Evolutionary conservation across 2,113 vertebrate species (phyloP).

Genomic region (Cyprinodon brontotheroides): DNA sequence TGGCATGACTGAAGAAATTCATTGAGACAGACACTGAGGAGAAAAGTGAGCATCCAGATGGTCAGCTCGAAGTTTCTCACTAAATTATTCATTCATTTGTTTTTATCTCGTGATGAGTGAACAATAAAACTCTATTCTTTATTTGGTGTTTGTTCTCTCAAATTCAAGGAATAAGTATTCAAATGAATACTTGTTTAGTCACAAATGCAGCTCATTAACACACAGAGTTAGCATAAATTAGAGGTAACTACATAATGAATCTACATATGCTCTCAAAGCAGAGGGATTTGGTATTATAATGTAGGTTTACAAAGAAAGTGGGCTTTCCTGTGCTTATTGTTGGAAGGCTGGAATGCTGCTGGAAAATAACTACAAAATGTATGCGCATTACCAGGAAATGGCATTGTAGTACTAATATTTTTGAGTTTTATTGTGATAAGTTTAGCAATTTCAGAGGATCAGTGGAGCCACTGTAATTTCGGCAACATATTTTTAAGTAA

Average conservation of each 20-base stretch:
- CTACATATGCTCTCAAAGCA: slow-evolving; percentile 17
- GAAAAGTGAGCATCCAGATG: slow-evolving; percentile 68
- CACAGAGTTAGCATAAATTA: slow-evolving; percentile 53
- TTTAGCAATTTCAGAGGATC: slow-evolving; percentile 18
- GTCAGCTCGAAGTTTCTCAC: slow-evolving; percentile 64
- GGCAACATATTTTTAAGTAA: neutral
- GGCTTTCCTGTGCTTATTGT: slow-evolving; percentile 52
- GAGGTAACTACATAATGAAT: slow-evolving; percentile 55
- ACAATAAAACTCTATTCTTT: slow-evolving; percentile 47
- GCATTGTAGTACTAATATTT: slow-evolving; percentile 42
- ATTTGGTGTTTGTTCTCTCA: slow-evolving; percentile 41
- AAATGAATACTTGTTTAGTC: slow-evolving; percentile 32
- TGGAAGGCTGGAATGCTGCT: slow-evolving; percentile 38
- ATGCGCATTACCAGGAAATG: slow-evolving; percentile 42
- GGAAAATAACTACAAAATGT: slow-evolving; percentile 36
- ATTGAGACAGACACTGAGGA: slow-evolving; percentile 45
- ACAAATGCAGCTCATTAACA: slow-evolving; percentile 48
- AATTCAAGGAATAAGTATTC: slow-evolving; percentile 23
- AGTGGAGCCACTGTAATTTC: neutral
- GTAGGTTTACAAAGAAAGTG: slow-evolving; percentile 48
- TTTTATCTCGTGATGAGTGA: slow-evolving; percentile 33
- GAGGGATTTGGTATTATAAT: slow-evolving; percentile 41
- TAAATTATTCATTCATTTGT: slow-evolving; percentile 61
- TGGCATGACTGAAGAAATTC: slow-evolving; percentile 48
- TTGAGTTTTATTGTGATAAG: slow-evolving; percentile 13